phyloP scores from a whole-genome alignment of 2,888 invertebrate species.

The Hypena proboscidalis region DNA sequence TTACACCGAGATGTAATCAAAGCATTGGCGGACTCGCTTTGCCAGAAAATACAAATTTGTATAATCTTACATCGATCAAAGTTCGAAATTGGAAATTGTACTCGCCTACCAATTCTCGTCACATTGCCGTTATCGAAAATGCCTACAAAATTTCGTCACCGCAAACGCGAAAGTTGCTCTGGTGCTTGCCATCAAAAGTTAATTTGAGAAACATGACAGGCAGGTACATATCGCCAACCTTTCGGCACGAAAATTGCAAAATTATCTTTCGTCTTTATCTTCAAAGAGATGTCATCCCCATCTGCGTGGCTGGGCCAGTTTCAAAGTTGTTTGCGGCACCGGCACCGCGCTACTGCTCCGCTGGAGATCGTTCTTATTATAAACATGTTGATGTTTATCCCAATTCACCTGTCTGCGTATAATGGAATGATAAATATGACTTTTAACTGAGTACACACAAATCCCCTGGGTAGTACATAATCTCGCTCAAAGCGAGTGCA shows the following conservation, averaged over 20 bases:
- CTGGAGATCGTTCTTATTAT: slow-evolving; percentile 69
- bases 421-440: slow-evolving; percentile 57
- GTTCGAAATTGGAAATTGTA: slow-evolving; percentile 60
- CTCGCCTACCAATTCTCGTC: slow-evolving; percentile 41
- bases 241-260: slow-evolving; percentile 80
- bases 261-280: slow-evolving; percentile 83
- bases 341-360: too few relatives aligned
- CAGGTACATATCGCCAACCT: slow-evolving; percentile 71
- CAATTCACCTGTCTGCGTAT: slow-evolving; percentile 59
- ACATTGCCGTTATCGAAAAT: slow-evolving; percentile 42
- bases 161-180: slow-evolving; percentile 60
- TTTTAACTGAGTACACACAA: slow-evolving; percentile 49
- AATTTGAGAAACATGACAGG: slow-evolving; percentile 75
- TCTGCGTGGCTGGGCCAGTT: slow-evolving; percentile 74
- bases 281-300: slow-evolving; percentile 84
- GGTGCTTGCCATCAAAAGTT: slow-evolving; percentile 70
- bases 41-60: slow-evolving; percentile 47
- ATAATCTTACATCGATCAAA: slow-evolving; percentile 56
- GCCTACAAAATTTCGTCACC: slow-evolving; percentile 54
- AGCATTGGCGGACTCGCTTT: slow-evolving; percentile 35
- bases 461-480: not conserved
- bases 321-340: slow-evolving; percentile 77
- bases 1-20: slow-evolving; percentile 43
- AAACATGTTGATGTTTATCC: slow-evolving; percentile 72
- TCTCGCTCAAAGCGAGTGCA: not conserved